Evolutionary conservation across 1,140 invertebrate genomes (phyloP).

Genomic region (Drosophila cardini): DNA sequence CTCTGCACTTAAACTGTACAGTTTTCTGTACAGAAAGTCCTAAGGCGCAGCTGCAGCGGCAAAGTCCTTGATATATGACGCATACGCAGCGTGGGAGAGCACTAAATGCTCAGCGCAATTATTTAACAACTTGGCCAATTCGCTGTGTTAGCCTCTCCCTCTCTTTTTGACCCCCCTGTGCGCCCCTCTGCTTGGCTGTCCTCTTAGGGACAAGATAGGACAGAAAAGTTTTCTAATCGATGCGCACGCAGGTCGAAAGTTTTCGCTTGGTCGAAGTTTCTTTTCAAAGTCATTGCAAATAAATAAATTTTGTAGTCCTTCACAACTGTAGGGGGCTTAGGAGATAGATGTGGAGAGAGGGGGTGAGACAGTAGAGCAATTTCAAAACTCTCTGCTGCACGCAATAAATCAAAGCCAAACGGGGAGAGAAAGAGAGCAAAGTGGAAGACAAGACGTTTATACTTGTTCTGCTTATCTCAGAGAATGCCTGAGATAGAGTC

Average conservation of each 20-base stretch:
- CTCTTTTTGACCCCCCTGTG: no score
- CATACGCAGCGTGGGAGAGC: conserved; percentile 52
- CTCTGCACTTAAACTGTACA: no score
- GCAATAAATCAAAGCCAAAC: conserved; percentile 77
- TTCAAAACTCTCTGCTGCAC: conserved; percentile 71
- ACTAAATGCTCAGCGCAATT: conserved; percentile 77
- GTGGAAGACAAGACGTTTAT: conserved; percentile 30
- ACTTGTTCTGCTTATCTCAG: conserved; percentile 54
- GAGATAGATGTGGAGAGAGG: conserved; percentile 56
- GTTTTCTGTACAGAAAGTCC: no score
- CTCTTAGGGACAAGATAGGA: conserved; percentile 67
- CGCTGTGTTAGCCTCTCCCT: conserved; percentile 19
- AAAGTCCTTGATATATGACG: conserved; percentile 47
- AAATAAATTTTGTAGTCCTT: conserved; percentile 68
- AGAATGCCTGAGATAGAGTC: conserved; percentile 57
- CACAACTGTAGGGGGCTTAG: conserved; percentile 27
- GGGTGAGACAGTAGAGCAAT: conserved; percentile 44
- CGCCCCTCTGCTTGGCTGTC: not conserved
- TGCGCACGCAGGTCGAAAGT: conserved; percentile 78
- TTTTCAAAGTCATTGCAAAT: conserved; percentile 83
- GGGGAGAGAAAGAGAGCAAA: conserved; percentile 2
- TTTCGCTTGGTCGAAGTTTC: conserved; percentile 70
- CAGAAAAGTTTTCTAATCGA: conserved; percentile 81
- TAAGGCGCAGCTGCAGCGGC: not conserved
- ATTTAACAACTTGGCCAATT: conserved; percentile 82